These are phyloP conservation scores for Chauna torquata DNA, from an alignment of 2,113 vertebrate species.

Conservation along the genomic window DNA sequence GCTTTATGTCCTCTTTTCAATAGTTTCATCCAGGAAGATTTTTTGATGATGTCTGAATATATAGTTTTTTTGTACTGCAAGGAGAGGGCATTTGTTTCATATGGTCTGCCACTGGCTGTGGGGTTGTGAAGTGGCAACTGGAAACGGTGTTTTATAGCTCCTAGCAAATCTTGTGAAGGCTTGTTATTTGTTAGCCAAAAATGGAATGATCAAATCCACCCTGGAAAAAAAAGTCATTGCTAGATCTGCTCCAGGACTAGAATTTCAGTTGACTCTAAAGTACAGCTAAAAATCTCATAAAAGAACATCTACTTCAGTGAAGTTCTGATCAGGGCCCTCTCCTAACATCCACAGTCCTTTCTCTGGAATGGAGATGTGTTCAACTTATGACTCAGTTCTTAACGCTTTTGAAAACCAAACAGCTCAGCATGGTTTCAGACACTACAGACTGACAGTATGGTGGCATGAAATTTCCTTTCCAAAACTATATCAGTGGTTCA, in stretches of 20 bases:
- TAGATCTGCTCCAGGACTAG: neutral
- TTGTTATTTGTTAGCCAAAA: neutral
- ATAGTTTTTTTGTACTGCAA: neutral
- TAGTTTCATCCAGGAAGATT: neutral
- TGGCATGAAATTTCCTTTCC: neutral
- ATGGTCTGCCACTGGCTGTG: neutral
- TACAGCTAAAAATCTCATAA: neutral
- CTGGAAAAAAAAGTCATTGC: neutral
- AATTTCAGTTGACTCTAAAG: neutral
- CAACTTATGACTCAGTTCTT: neutral
- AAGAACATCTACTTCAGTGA: neutral
- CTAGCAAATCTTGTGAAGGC: neutral
- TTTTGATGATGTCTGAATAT: neutral
- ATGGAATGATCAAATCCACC: neutral
- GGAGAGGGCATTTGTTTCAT: neutral
- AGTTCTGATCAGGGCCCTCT: neutral
- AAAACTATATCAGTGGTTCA: neutral
- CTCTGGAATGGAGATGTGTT: neutral
- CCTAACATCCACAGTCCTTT: neutral
- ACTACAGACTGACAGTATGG: neutral
- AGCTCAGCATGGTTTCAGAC: neutral
- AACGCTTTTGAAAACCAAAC: neutral
- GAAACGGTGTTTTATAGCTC: neutral
- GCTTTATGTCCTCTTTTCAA: neutral
- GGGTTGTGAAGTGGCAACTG: neutral